Evolutionary conservation across 1,140 invertebrate genomes (phyloP).

Genomic region (Macrobrachium rosenbergii): DNA sequence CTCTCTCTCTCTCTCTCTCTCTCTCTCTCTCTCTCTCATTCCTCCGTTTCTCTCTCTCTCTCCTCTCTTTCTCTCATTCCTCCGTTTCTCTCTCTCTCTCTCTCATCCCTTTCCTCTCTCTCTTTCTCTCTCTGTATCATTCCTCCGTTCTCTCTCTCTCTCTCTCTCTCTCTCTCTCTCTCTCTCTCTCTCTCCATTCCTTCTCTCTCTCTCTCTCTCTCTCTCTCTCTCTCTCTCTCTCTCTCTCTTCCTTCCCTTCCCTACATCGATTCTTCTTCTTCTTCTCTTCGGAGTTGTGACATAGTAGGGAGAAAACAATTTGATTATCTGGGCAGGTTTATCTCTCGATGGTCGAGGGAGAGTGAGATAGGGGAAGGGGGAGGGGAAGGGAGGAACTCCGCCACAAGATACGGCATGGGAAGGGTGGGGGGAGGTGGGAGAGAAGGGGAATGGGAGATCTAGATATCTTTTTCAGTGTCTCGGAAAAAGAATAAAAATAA

Average conservation of each 20-base stretch:
- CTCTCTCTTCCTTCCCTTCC: not conserved
- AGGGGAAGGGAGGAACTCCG: too few species aligned
- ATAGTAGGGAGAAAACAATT: too few species aligned
- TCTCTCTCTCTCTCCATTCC: not conserved
- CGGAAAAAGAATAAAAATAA: too few species aligned
- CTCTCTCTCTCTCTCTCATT: not conserved
- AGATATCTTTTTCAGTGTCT: too few species aligned
- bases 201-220: not conserved
- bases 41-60: too few species aligned
- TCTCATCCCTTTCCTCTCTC: not conserved
- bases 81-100: constrained; percentile 1
- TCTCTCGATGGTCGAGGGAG: too few species aligned
- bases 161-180: not conserved
- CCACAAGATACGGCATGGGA: too few species aligned
- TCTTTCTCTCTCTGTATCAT: not conserved
- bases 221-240: not conserved
- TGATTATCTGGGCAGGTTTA: not conserved
- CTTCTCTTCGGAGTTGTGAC: not conserved
- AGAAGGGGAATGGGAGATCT: too few species aligned
- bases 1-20: not conserved
- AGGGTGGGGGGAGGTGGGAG: too few species aligned
- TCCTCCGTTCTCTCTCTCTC: not conserved
- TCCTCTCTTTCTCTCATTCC: not conserved
- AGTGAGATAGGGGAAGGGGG: too few species aligned
- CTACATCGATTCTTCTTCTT: not conserved